phyloP scores from a whole-genome alignment of 2,888 invertebrate species.

The Andrena hattorfiana region DNA sequence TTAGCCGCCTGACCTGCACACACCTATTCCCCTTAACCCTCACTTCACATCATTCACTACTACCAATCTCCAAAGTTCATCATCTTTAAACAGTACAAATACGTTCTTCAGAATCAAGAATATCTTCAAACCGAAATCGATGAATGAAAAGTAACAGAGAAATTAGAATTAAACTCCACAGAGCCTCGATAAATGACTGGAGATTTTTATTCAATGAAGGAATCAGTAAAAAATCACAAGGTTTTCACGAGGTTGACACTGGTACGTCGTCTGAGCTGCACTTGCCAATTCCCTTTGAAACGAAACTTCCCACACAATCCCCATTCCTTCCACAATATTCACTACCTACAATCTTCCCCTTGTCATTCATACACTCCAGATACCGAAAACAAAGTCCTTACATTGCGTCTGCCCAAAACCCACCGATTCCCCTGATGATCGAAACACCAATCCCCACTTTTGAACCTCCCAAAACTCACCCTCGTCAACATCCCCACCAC shows the following conservation, averaged over 20 bases:
- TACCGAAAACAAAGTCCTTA: neutral
- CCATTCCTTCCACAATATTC: no score
- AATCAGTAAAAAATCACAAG: no score
- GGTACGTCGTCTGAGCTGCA: neutral
- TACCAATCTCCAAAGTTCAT: neutral
- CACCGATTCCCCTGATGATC: neutral
- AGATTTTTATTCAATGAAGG: no score
- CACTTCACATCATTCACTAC: neutral
- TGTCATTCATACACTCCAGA: no score
- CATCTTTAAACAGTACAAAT: no score
- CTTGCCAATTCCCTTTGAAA: neutral
- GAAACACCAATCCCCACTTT: neutral
- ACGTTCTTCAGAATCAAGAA: no score
- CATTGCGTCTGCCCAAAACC: constrained; percentile 4
- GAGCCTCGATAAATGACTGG: no score
- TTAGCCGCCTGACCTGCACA: no score
- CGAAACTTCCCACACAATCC: no score
- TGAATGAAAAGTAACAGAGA: neutral
- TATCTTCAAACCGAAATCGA: neutral
- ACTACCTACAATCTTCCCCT: no score
- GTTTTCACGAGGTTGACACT: no score
- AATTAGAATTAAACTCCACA: no score
- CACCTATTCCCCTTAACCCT: neutral
- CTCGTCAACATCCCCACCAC: constrained; percentile 1
- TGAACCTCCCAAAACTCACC: constrained; percentile 44